phyloP scores from a whole-genome alignment of 2,113 vertebrate species.

The Pseudolaguvia tuberculata region DNA sequence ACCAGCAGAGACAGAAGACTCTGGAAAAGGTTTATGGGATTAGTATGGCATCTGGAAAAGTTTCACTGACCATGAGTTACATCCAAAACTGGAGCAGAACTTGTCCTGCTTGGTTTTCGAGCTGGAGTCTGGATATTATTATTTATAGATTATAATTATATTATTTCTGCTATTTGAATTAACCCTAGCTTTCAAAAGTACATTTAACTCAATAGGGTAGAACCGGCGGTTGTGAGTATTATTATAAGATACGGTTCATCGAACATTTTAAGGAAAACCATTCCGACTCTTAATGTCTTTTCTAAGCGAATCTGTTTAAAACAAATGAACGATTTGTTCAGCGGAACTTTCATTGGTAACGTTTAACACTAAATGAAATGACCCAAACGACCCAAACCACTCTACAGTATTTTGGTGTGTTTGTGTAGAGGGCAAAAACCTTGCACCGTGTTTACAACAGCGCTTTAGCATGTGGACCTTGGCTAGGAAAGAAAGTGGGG shows the following conservation, averaged over 20 bases:
- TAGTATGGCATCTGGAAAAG: neutral
- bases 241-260: neutral
- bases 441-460: conserved; percentile 16
- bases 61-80: neutral
- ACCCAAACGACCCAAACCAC: neutral
- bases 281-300: neutral
- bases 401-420: neutral
- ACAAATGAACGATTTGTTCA: neutral
- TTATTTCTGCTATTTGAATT: neutral
- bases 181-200: neutral
- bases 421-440: neutral
- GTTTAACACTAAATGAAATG: neutral
- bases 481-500: conserved; percentile 6
- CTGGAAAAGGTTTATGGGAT: neutral
- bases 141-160: too few species aligned
- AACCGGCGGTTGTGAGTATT: neutral
- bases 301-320: neutral
- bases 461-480: conserved; percentile 9
- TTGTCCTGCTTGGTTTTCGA: neutral
- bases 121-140: neutral
- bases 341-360: neutral
- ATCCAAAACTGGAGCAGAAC: neutral
- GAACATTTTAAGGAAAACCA: neutral
- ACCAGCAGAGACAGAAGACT: neutral
- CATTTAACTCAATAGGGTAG: neutral